These are phyloP conservation scores for Cephus pygmeus DNA, from an alignment of 2,888 invertebrate species.

Conservation along the genomic window DNA sequence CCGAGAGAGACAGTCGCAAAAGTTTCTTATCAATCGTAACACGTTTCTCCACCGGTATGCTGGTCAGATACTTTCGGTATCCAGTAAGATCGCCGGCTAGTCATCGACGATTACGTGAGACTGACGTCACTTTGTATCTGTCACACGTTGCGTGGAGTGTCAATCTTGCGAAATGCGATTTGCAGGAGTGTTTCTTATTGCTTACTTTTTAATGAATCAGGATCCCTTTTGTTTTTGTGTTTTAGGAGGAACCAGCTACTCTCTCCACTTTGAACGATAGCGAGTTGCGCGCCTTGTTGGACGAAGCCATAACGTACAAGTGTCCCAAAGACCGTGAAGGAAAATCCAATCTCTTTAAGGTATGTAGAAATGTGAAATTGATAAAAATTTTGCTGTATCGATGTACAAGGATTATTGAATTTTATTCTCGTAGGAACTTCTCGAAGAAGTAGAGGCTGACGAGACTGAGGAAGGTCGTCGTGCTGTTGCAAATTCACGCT, in stretches of 20 bases:
- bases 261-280: slow-evolving; percentile 77
- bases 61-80: neutral
- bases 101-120: neutral
- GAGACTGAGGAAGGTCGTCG: slow-evolving; percentile 69
- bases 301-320: slow-evolving; percentile 87
- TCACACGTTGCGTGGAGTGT: neutral
- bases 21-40: neutral
- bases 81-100: neutral
- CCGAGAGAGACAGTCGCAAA: neutral
- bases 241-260: slow-evolving; percentile 63
- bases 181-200: neutral
- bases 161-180: neutral
- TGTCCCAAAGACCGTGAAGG: slow-evolving; percentile 87
- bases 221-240: slow-evolving; percentile 23
- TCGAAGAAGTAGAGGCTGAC: slow-evolving; percentile 82
- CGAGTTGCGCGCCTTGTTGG: slow-evolving; percentile 80
- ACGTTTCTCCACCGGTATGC: neutral
- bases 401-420: slow-evolving; percentile 2
- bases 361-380: slow-evolving; percentile 49
- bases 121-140: neutral
- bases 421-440: slow-evolving; percentile 71
- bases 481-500: slow-evolving; percentile 58
- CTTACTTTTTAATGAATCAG: neutral
- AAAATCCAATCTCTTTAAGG: slow-evolving; percentile 86
- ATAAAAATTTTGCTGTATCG: slow-evolving; percentile 19